Base-by-base conservation (phyloP, 2,797 vertebrate genomes). In the Galagoides demidoff region DNA sequence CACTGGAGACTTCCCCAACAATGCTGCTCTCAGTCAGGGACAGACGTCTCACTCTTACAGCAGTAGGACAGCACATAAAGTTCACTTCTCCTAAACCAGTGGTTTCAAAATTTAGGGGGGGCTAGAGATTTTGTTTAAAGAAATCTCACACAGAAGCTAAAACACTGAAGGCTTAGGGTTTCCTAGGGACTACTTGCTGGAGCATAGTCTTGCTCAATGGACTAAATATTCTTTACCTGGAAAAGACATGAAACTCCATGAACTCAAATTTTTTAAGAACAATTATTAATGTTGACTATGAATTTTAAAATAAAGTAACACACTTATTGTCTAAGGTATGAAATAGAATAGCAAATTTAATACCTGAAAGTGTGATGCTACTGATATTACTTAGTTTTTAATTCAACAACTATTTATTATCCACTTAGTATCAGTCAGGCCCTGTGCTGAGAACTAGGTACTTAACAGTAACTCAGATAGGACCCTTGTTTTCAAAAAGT, bases 301-400 rank as follows among this genome's bases (percentile, higher is more conserved):
- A 74, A 76, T 79, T 85, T 90, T 13, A 79, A 92, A 79, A 88
- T 85, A 82, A 34, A 34, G 5, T 29, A 87, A 49, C 9, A 73
- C 34, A 39, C 29, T 29, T 64, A 83, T 19, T 90, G 11, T 66
- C 43, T 71, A 85, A 64, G 2, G 23, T 55, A 89, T 66, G 55
- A 86, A 27, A 59, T 29, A 59, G 27, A 88, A 77, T 85, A 86
- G 93, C 25, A 68, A 79, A 92, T 61, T 84, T 68, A 91, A 79
- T 77, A 88, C 27, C 52, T 59, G 27, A 79, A 45, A 29, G 5
- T 68, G 63, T 70, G n/a, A 37, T 74, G 20, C 17, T 86, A 43
- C 71, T 90, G 61, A 73, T 57, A 77, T 52, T 85, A 70, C 34
- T n/a, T 88, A 70, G 59, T 29, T 43, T 70, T 91, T 74, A 81